Percentiles rank a stretch among this genome's conserved stretches.
These are phyloP conservation scores for Pseudorasbora parva DNA, from an alignment of 2,113 vertebrate genomes.

Conservation along the genomic window DNA sequence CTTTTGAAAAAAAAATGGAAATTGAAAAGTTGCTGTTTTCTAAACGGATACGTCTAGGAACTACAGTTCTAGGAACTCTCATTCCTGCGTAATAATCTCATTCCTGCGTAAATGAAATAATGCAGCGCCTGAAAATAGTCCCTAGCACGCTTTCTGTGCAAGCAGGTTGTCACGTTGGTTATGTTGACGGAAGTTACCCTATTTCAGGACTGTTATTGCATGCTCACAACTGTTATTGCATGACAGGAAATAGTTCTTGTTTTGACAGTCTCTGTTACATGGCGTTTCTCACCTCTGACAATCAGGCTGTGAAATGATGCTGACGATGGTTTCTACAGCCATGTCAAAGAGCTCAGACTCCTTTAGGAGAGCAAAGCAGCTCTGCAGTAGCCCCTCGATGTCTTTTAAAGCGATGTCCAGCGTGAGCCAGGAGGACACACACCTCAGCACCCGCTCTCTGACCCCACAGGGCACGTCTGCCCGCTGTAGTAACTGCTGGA, in stretches of 20 bases:
- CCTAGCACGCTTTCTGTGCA: too few species aligned
- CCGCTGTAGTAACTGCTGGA: constrained; percentile 90
- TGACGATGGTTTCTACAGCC: constrained; percentile 93
- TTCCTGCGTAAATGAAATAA: too few species aligned
- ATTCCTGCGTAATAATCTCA: too few species aligned
- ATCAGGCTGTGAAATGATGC: constrained; percentile 91
- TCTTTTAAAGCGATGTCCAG: constrained; percentile 88
- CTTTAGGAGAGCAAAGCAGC: constrained; percentile 85
- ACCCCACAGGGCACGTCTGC: constrained; percentile 80
- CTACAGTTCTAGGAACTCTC: too few species aligned
- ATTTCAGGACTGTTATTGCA: too few species aligned
- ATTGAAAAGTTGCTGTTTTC: too few species aligned
- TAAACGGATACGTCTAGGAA: too few species aligned
- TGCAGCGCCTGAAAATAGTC: too few species aligned
- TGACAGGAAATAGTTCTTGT: background rate
- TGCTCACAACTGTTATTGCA: background rate
- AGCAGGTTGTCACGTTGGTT: too few species aligned
- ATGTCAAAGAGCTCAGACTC: constrained; percentile 91
- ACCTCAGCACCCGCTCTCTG: constrained; percentile 88
- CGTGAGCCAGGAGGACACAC: constrained; percentile 92
- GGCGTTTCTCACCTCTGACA: constrained; percentile 88
- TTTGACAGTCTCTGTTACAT: background rate
- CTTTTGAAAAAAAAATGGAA: too few species aligned
- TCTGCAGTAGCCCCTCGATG: constrained; percentile 88
- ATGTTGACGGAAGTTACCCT: too few species aligned